Evolutionary conservation across 2,797 vertebrate species (phyloP).

Genomic region (Paratrypauchen microcephalus): DNA sequence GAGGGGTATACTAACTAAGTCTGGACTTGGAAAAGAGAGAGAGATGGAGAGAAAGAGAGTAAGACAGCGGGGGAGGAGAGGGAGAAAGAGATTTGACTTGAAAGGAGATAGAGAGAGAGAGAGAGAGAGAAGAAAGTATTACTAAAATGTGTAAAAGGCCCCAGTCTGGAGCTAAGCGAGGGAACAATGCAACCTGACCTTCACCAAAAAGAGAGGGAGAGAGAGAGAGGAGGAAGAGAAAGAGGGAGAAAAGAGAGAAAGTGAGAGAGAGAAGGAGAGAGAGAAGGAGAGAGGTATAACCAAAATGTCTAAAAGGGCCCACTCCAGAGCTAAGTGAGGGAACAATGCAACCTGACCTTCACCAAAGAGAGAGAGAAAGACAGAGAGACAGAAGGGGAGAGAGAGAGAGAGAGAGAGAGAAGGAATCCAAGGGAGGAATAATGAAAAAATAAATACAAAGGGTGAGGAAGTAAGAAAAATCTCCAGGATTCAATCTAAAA

Average conservation of each 20-base stretch:
- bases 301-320: too few species aligned
- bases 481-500: too few species aligned
- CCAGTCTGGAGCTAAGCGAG: slow-evolving; percentile 32
- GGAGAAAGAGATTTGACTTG: too few species aligned
- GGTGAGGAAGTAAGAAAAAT: too few species aligned
- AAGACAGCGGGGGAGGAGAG: neutral
- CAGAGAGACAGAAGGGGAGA: slow-evolving; percentile 15
- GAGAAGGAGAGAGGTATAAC: neutral
- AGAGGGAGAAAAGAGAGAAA: too few species aligned
- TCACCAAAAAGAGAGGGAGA: neutral
- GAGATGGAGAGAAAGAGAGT: neutral
- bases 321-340: slow-evolving; percentile 44
- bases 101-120: neutral
- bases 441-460: too few species aligned
- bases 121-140: neutral
- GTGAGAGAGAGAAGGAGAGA: neutral
- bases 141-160: too few species aligned
- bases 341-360: slow-evolving; percentile 83
- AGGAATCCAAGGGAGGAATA: neutral
- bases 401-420: neutral
- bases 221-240: neutral
- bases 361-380: neutral
- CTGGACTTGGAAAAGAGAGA: too few species aligned
- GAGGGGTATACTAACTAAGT: too few species aligned
- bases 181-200: slow-evolving; percentile 75